phyloP scores from a whole-genome alignment of 2,113 vertebrate species.

The Oenanthe oenanthe region DNA sequence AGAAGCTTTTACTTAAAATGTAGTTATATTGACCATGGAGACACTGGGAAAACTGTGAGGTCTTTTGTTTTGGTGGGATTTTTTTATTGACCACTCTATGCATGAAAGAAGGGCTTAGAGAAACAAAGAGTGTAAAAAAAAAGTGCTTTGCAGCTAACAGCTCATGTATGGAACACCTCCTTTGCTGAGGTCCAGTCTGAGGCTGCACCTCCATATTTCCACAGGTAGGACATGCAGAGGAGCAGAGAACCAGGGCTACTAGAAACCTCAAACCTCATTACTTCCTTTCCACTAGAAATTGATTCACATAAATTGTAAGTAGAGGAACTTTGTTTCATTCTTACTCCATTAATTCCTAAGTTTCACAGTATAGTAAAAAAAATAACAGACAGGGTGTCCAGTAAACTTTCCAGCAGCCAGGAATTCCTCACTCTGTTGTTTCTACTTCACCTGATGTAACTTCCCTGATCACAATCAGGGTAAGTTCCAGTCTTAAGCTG shows the following conservation, averaged over 20 bases:
- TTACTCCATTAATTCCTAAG: background rate
- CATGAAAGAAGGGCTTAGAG: background rate
- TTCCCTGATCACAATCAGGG: background rate
- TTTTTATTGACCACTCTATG: background rate
- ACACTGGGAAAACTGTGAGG: background rate
- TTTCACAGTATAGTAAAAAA: background rate
- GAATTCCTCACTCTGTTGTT: background rate
- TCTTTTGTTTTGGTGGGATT: background rate
- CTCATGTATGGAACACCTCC: background rate
- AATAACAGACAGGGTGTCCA: background rate
- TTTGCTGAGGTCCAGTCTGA: background rate
- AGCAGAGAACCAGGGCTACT: background rate
- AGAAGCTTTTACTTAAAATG: slow-evolving; percentile 57
- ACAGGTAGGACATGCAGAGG: background rate
- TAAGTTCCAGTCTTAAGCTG: background rate
- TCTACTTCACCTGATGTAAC: background rate
- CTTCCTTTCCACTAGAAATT: background rate
- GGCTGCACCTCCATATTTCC: background rate
- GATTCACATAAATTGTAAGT: background rate
- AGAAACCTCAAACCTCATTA: background rate
- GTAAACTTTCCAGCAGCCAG: background rate
- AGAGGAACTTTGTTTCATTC: background rate
- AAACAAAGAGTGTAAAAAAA: slow-evolving; percentile 8
- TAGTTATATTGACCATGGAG: slow-evolving; percentile 18
- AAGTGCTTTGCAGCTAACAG: background rate